Conservation (phyloP, 30 jellyfish, hydroid and myxozoan genomes). For the Cassiopea xamachana region DNA sequence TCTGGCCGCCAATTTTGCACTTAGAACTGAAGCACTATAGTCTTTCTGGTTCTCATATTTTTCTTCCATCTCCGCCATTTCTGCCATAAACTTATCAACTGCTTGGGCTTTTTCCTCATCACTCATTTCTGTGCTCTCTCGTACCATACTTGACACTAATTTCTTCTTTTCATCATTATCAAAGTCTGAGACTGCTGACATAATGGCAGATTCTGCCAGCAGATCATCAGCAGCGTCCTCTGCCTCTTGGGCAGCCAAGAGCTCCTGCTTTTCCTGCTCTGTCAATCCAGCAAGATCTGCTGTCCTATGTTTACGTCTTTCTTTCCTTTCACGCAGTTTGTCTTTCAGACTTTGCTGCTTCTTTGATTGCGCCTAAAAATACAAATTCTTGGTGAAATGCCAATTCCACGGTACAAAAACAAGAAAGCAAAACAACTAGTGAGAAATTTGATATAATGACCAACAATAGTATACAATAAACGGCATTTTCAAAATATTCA, state of each 20-base stretch:
- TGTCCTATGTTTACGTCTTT: conserved; percentile 68
- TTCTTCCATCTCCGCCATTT: conserved; percentile 69
- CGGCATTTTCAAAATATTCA: too few species aligned
- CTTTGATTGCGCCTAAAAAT: conserved; percentile 40
- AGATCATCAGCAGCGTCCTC: conserved; percentile 80
- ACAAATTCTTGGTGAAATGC: neutral
- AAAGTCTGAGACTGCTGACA: conserved; percentile 62
- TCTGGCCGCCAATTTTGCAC: conserved; percentile 90
- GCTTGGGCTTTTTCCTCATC: conserved; percentile 78
- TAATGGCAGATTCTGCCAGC: conserved; percentile 53
- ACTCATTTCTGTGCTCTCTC: conserved; percentile 59
- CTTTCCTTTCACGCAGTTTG: conserved; percentile 68
- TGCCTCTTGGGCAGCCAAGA: conserved; percentile 70
- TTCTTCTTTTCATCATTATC: conserved; percentile 40
- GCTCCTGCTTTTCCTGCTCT: conserved; percentile 64
- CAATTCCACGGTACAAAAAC: too few species aligned
- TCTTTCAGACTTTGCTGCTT: conserved; percentile 66
- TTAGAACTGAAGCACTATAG: conserved; percentile 78
- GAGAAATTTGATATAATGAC: too few species aligned
- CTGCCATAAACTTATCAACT: conserved; percentile 64
- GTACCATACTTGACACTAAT: conserved; percentile 13
- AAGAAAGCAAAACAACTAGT: too few species aligned
- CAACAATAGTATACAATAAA: too few species aligned
- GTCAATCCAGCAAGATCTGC: conserved; percentile 70
- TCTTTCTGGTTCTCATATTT: conserved; percentile 66